These are phyloP conservation scores for Drosophila lacicola DNA, from an alignment of 2,888 invertebrate genomes.

Conservation along the genomic window DNA sequence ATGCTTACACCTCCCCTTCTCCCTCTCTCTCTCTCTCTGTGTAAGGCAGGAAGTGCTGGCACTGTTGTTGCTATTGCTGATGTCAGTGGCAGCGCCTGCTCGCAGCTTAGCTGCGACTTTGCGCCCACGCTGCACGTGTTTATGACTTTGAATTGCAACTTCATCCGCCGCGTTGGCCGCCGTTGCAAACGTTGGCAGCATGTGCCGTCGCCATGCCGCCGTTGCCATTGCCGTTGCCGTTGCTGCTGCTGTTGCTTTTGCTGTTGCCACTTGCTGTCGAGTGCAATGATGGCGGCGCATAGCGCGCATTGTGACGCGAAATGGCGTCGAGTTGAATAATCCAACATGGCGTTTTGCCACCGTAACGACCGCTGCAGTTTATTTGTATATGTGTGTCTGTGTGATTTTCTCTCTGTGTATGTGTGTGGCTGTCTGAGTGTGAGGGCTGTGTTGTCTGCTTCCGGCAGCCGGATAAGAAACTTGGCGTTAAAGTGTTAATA, in stretches of 20 bases:
- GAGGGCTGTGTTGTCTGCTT: conserved; percentile 76
- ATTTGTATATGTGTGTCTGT: conserved; percentile 29
- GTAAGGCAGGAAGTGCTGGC: conserved; percentile 64
- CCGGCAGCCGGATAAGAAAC: conserved; percentile 80
- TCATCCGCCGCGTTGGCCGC: conserved; percentile 73
- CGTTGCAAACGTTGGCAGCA: conserved; percentile 38
- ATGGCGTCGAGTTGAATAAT: conserved; percentile 81
- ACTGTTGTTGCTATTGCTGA: conserved; percentile 49
- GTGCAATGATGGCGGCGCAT: conserved; percentile 81
- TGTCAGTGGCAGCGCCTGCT: conserved; percentile 69
- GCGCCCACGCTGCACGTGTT: conserved; percentile 82
- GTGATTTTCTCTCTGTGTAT: conserved; percentile 1
- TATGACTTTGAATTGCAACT: conserved; percentile 83
- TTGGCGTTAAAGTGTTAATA: conserved; percentile 79
- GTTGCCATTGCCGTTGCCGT: conserved; percentile 20
- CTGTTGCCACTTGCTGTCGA: conserved; percentile 66
- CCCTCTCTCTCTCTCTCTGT: conserved; percentile 5
- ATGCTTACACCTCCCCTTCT: background rate
- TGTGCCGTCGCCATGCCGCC: conserved; percentile 31
- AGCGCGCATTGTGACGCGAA: conserved; percentile 79
- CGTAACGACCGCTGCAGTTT: conserved; percentile 67
- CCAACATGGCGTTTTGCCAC: conserved; percentile 78
- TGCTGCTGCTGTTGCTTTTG: conserved; percentile 32
- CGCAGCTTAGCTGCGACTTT: conserved; percentile 79
- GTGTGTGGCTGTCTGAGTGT: conserved; percentile 24